Conservation (phyloP, 1,140 invertebrate species). For the Mercenaria mercenaria region DNA sequence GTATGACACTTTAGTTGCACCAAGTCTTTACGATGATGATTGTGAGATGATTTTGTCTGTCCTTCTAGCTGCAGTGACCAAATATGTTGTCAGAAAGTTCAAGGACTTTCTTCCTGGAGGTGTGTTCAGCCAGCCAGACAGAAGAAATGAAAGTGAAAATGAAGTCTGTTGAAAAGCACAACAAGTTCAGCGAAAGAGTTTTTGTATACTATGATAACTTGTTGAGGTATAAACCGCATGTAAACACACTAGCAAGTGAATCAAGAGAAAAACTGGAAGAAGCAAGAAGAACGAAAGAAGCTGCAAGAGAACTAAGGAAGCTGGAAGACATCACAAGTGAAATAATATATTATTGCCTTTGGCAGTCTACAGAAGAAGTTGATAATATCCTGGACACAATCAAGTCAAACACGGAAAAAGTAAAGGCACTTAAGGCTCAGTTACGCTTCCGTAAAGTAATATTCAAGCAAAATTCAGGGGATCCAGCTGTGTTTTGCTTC, state of each 20-base stretch:
- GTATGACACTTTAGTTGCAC: neutral
- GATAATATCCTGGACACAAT: neutral
- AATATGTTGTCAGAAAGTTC: neutral
- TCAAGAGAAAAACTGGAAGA: neutral
- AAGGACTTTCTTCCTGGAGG: conserved; percentile 19
- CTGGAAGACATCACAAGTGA: neutral
- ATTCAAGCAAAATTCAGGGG: neutral
- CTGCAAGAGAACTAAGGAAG: neutral
- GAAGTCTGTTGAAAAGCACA: conserved; percentile 26
- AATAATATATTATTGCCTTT: conserved; percentile 13
- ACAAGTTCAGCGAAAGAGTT: neutral
- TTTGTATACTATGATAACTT: conserved; percentile 30
- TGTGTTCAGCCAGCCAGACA: neutral
- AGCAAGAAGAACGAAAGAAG: too few relatives aligned
- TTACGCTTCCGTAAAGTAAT: neutral
- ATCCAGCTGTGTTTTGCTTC: neutral
- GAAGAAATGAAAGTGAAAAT: conserved; percentile 33
- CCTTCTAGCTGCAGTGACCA: neutral
- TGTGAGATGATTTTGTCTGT: neutral
- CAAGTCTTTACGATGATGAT: neutral
- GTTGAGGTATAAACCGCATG: neutral
- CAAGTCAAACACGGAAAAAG: conserved; percentile 7
- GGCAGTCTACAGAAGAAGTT: conserved; percentile 9
- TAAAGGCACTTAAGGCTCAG: conserved; percentile 1
- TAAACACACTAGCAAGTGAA: neutral